Evolutionary conservation across 2,113 vertebrate species (phyloP).

Genomic region (Rhadina sibilatrix): DNA sequence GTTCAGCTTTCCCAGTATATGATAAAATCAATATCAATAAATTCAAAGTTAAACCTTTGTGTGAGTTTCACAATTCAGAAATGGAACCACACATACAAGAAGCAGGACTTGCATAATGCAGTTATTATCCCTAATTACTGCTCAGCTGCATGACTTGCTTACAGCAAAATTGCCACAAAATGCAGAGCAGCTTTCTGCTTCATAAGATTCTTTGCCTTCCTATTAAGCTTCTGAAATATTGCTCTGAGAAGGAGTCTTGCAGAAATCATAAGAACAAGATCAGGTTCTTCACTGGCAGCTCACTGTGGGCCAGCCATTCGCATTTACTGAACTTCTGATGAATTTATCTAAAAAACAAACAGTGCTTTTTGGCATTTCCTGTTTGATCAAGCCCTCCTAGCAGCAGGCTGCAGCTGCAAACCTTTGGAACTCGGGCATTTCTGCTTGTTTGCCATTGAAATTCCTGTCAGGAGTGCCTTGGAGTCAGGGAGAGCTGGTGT

Average conservation of each 20-base stretch:
- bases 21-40: background rate
- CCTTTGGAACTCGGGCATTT: background rate
- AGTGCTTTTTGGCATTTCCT: background rate
- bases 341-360: slow-evolving; percentile 51
- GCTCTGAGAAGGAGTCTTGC: slow-evolving; percentile 34
- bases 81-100: background rate
- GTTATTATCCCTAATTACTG: slow-evolving; percentile 55
- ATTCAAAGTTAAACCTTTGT: background rate
- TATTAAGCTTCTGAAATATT: slow-evolving; percentile 56
- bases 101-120: slow-evolving; percentile 35
- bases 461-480: background rate
- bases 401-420: background rate
- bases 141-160: slow-evolving; percentile 24
- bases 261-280: background rate
- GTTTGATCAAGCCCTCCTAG: background rate
- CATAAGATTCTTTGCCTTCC: slow-evolving; percentile 36
- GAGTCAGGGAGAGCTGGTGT: background rate
- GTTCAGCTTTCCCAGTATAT: background rate
- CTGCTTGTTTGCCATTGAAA: background rate
- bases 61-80: background rate
- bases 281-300: background rate
- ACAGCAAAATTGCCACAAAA: slow-evolving; percentile 52
- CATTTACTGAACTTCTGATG: slow-evolving; percentile 1
- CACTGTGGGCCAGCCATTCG: background rate
- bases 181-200: slow-evolving; percentile 52